A percentile compares a stretch with the other conserved stretches of the same genome.
Evolutionary conservation across 2,888 invertebrate species (phyloP).

Genomic region (Lasioglossum marginatum): DNA sequence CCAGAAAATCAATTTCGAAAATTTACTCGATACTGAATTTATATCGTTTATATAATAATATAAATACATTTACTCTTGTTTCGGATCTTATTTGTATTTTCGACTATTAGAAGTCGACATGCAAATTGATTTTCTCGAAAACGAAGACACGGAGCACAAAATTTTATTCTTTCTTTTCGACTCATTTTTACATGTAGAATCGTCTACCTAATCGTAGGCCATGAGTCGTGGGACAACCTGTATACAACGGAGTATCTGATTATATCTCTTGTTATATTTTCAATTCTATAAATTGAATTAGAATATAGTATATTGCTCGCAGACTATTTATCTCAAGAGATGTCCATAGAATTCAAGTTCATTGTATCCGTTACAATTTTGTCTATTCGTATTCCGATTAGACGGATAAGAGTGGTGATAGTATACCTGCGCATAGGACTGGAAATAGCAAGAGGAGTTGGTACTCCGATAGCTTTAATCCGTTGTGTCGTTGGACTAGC

Average conservation of each 20-base stretch:
- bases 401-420: slow-evolving; percentile 7
- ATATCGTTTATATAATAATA: too few relatives aligned
- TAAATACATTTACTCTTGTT: too few relatives aligned
- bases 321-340: slow-evolving; percentile 27
- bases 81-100: too few relatives aligned
- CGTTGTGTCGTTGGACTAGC: slow-evolving; percentile 95
- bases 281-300: neutral
- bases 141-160: too few relatives aligned
- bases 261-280: slow-evolving; percentile 12
- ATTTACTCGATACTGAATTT: too few relatives aligned
- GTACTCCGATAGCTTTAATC: slow-evolving; percentile 95
- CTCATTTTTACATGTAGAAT: too few relatives aligned
- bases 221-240: too few relatives aligned
- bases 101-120: too few relatives aligned
- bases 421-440: slow-evolving; percentile 94
- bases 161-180: too few relatives aligned
- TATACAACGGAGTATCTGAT: slow-evolving; percentile 54
- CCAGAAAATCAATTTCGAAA: too few relatives aligned
- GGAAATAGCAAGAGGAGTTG: slow-evolving; percentile 94
- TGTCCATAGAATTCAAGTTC: slow-evolving; percentile 19
- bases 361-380: slow-evolving; percentile 28
- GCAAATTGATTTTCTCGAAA: too few relatives aligned
- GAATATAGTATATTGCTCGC: slow-evolving; percentile 16
- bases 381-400: slow-evolving; percentile 19
- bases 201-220: too few relatives aligned